These are phyloP conservation scores for Exaiptasia diaphana DNA, from an alignment of 64 coral and sea anemone genomes.

Conservation along the genomic window DNA sequence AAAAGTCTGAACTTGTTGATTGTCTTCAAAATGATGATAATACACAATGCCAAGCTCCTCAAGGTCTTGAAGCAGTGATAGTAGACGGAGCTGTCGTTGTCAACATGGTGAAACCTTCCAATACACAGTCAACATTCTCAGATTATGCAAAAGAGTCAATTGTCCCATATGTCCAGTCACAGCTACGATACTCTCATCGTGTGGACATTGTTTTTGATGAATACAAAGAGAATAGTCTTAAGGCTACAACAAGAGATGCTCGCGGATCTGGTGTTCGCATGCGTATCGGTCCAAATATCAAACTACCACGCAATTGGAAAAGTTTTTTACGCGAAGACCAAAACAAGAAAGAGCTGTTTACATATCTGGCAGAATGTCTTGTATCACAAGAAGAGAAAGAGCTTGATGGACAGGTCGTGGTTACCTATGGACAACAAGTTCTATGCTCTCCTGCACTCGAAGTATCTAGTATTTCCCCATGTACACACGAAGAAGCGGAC, in stretches of 20 bases:
- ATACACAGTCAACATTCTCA: conserved; percentile 19
- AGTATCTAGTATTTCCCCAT: conserved; percentile 5
- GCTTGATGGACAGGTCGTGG: not conserved
- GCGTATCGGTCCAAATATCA: not conserved
- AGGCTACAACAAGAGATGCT: conserved; percentile 16
- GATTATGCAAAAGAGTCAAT: conserved; percentile 46
- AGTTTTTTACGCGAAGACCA: conserved; percentile 13
- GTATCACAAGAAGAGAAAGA: not conserved
- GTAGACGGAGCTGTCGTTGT: conserved; percentile 51
- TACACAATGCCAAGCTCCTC: not conserved
- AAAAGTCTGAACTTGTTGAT: conserved; percentile 49
- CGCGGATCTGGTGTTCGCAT: conserved; percentile 4
- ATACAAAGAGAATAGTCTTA: conserved; percentile 47
- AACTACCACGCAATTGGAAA: conserved; percentile 15
- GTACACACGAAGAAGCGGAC: conserved; percentile 25
- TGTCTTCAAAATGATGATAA: conserved; percentile 13
- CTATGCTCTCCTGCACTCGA: not conserved
- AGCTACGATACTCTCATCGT: conserved; percentile 31
- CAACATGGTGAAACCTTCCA: conserved; percentile 43
- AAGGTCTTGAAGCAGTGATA: not conserved
- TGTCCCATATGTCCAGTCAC: conserved; percentile 44
- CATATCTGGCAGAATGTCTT: conserved; percentile 12
- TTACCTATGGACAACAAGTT: not conserved
- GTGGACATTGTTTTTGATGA: conserved; percentile 49
- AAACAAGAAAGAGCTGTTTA: conserved; percentile 42